These are phyloP conservation scores for Chrysemys picta DNA, from an alignment of 2,113 vertebrate genomes.

Conservation along the genomic window DNA sequence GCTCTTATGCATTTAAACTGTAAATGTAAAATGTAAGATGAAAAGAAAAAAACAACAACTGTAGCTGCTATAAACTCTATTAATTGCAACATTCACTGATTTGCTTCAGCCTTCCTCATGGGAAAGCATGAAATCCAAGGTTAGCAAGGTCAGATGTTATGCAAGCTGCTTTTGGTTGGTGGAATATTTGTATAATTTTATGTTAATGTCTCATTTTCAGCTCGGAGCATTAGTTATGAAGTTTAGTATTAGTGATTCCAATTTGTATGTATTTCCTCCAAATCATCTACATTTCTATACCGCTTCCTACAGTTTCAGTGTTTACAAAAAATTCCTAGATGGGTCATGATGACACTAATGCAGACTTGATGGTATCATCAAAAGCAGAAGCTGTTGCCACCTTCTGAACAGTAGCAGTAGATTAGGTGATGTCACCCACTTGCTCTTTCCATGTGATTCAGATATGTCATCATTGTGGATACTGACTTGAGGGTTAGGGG, in stretches of 20 bases:
- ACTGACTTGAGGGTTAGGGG: background rate
- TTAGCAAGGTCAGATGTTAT: background rate
- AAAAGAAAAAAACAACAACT: background rate
- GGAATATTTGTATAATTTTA: background rate
- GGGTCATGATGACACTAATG: background rate
- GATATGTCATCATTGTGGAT: background rate
- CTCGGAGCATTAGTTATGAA: background rate
- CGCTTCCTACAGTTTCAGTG: background rate
- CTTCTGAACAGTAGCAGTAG: constrained; percentile 49
- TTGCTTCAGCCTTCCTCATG: background rate
- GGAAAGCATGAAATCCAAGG: background rate
- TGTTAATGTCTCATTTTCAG: background rate
- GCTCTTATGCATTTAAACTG: background rate
- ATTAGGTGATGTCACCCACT: constrained; percentile 21
- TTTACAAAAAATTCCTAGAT: background rate
- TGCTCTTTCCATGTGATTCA: constrained; percentile 51
- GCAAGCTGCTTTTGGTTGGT: background rate
- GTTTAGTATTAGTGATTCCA: background rate
- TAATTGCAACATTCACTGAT: background rate
- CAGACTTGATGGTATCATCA: background rate
- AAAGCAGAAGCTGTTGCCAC: constrained; percentile 45
- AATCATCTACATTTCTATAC: background rate
- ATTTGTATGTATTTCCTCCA: background rate
- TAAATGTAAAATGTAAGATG: background rate
- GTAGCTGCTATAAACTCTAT: background rate